Evolutionary conservation across 2,113 vertebrate species (phyloP), one percentile per base, ranked within the genome.

Genomic region (Myotis lucifugus): DNA sequence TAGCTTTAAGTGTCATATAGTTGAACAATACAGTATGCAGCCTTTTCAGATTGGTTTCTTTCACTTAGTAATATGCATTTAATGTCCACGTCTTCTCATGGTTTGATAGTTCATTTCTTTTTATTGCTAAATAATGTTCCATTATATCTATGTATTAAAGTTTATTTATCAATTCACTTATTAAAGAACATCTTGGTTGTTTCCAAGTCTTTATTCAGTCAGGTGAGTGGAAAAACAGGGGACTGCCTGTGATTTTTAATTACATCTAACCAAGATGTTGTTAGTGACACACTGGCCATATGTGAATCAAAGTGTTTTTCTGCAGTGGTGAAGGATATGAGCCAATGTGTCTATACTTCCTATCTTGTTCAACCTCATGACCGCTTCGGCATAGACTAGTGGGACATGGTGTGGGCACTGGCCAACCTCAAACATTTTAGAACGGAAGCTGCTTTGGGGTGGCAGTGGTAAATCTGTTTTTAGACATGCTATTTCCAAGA

Each of bases 401-500:
- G 37, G 46, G 56, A 79, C 13, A 86, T 19, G 74, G 48, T 86
- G 83, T 84, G 64, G 64, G 10, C 13, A 40, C 19, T 93, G 61
- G n/a, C 50, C 69, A 64, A 74, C 79, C 50, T 93, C 66, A 23
- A 86, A 70, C 15, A 48, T 81, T 96, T 86, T 64, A 50, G 92
- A 92, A 89, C 94, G 64, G 42, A 91, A 91, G n/a, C 76, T 79
- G 40, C 5, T 59, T 95, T 56, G 34, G n/a, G 48, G 13, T 67
- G n/a, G 74, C 19, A 64, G 48, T 85, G 46, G 50, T 73, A 83
- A 78, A 25, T 59, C 66, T 94, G 7, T 56, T 83, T 97, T 91
- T 72, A 94, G 66, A 59, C 19, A 59, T 52, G 52, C 29, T 52
- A 91, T 94, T 96, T 91, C 32, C 79, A 88, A 93, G 42, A 42